These are phyloP conservation scores for Lethrus apterus DNA, from an alignment of 1,140 invertebrate genomes.

Conservation along the genomic window DNA sequence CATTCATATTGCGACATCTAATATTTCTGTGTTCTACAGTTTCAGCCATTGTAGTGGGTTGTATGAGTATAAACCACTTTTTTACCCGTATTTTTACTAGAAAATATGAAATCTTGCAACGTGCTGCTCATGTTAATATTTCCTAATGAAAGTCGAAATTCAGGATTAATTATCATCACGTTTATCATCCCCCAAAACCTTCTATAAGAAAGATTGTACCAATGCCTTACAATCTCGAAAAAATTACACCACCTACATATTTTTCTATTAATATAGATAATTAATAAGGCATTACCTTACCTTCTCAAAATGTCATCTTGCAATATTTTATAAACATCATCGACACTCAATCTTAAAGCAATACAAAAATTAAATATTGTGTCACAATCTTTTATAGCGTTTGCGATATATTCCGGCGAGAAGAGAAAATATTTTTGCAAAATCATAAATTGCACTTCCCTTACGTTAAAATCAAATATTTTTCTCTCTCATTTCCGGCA, in stretches of 20 bases:
- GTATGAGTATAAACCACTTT: constrained; percentile 64
- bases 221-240: constrained; percentile 25
- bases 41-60: constrained; percentile 71
- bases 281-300: too few species aligned
- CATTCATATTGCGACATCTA: constrained; percentile 47
- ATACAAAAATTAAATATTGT: constrained; percentile 64
- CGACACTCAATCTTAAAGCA: constrained; percentile 65
- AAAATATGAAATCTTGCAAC: constrained; percentile 47
- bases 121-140: constrained; percentile 34
- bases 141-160: constrained; percentile 22
- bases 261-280: too few species aligned
- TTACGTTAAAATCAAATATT: constrained; percentile 52
- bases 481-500: constrained; percentile 75
- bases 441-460: constrained; percentile 21
- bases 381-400: constrained; percentile 41
- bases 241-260: constrained; percentile 33
- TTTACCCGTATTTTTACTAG: constrained; percentile 34
- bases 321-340: constrained; percentile 65
- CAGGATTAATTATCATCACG: constrained; percentile 17
- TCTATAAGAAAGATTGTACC: constrained; percentile 21
- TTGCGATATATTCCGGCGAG: constrained; percentile 53
- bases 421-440: constrained; percentile 47
- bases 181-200: constrained; percentile 20
- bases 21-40: constrained; percentile 75
- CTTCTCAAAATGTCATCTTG: constrained; percentile 57